These are phyloP conservation scores for Drosophila bunnanda DNA, from an alignment of 2,888 invertebrate species.

Conservation along the genomic window DNA sequence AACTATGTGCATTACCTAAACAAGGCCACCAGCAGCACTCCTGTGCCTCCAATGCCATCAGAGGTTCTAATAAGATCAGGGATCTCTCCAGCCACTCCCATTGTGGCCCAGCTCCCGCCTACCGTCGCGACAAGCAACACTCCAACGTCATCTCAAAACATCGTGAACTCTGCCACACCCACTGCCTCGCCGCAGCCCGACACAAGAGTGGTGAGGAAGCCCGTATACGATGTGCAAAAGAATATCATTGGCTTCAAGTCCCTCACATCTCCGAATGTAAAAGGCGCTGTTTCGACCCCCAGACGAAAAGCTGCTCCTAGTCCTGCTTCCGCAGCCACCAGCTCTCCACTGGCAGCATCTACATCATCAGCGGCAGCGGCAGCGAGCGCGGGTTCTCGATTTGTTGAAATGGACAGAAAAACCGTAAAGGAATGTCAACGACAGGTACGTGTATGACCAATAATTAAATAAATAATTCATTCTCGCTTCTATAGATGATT, in stretches of 20 bases:
- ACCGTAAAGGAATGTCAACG: not conserved
- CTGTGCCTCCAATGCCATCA: not conserved
- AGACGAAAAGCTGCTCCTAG: not conserved
- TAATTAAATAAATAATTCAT: not conserved
- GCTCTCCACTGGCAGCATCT: slow-evolving; percentile 3
- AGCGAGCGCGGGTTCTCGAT: not conserved
- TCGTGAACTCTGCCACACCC: not conserved
- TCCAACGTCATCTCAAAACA: not conserved
- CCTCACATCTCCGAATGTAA: not conserved
- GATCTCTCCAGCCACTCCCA: not conserved
- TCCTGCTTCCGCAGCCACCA: not conserved
- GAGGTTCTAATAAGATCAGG: not conserved
- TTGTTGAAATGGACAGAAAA: not conserved
- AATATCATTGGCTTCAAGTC: slow-evolving; percentile 63
- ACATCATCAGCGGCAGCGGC: slow-evolving; percentile 11
- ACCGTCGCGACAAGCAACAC: not conserved
- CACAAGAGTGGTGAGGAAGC: not conserved
- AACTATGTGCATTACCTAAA: slow-evolving; percentile 65
- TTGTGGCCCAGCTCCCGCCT: not conserved
- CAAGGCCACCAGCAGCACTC: slow-evolving; percentile 4
- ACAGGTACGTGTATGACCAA: slow-evolving; percentile 4
- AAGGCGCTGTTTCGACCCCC: not conserved
- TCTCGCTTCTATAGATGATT: not conserved
- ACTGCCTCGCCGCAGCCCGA: not conserved
- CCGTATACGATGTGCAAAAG: slow-evolving; percentile 50